These are phyloP conservation scores for Toxotes lorentzi DNA, from an alignment of 2,797 vertebrate species.

Conservation along the genomic window DNA sequence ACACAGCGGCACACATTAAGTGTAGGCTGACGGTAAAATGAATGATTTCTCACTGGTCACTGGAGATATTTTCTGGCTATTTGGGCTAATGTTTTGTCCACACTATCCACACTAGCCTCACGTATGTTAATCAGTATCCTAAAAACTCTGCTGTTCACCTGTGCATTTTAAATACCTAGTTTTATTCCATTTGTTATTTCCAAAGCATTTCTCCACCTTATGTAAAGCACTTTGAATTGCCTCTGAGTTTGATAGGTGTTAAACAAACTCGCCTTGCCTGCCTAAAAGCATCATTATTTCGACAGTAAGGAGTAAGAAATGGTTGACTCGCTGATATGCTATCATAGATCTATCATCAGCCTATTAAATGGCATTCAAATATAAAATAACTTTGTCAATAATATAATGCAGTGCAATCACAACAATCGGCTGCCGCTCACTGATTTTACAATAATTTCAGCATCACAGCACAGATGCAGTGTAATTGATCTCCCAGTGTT, in stretches of 20 bases:
- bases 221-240: slow-evolving; percentile 7
- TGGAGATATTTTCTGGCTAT: slow-evolving; percentile 1
- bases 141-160: not conserved
- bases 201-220: slow-evolving; percentile 4
- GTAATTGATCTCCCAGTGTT: slow-evolving; percentile 57
- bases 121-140: not conserved
- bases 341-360: slow-evolving; percentile 23
- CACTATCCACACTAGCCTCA: not conserved
- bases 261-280: slow-evolving; percentile 11
- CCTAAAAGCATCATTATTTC: slow-evolving; percentile 18
- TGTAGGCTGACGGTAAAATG: slow-evolving; percentile 33
- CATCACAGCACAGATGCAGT: slow-evolving; percentile 47
- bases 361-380: slow-evolving; percentile 48
- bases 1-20: slow-evolving; percentile 53
- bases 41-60: slow-evolving; percentile 15
- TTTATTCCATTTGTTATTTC: not conserved
- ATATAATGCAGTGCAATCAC: slow-evolving; percentile 37
- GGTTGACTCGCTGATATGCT: slow-evolving; percentile 18
- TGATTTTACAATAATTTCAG: slow-evolving; percentile 56
- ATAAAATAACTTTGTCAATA: slow-evolving; percentile 45
- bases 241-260: slow-evolving; percentile 20
- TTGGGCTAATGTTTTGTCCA: not conserved
- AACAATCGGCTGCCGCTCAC: slow-evolving; percentile 44
- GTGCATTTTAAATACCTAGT: not conserved
- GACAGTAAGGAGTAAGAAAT: not conserved